These are phyloP conservation scores for Monopis laevigella DNA, from an alignment of 2,888 invertebrate species.

Conservation along the genomic window DNA sequence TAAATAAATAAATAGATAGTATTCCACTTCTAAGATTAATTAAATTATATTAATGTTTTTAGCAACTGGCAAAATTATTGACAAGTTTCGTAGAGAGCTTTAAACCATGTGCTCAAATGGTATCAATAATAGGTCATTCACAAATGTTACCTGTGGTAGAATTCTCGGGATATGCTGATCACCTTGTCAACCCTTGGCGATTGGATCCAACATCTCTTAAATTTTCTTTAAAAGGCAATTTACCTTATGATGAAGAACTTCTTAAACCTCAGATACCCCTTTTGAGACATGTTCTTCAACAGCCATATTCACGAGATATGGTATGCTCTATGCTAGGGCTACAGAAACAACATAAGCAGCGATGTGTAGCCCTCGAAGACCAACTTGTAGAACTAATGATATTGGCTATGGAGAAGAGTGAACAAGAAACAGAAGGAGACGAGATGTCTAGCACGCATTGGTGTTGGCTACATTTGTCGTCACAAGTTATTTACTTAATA, in stretches of 20 bases:
- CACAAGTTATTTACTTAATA: constrained; percentile 94
- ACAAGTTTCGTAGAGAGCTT: constrained; percentile 94
- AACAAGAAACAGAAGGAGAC: constrained; percentile 70
- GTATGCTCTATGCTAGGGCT: constrained; percentile 94
- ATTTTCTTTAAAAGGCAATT: constrained; percentile 71
- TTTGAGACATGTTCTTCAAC: constrained; percentile 89
- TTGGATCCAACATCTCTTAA: constrained; percentile 84
- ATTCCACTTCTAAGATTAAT: neutral
- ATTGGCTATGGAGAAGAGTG: constrained; percentile 91
- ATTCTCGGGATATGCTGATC: constrained; percentile 90
- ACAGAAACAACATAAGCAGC: constrained; percentile 90
- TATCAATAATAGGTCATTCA: constrained; percentile 89
- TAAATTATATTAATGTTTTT: constrained; percentile 22
- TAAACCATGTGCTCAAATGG: constrained; percentile 94
- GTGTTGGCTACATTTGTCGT: constrained; percentile 93
- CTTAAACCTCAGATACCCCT: constrained; percentile 89
- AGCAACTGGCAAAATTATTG: constrained; percentile 87
- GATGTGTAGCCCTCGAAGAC: constrained; percentile 90
- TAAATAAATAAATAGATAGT: neutral
- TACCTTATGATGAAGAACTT: constrained; percentile 90
- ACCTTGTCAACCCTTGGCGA: constrained; percentile 92
- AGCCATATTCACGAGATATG: constrained; percentile 96
- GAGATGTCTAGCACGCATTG: constrained; percentile 76
- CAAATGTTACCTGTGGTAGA: constrained; percentile 95
- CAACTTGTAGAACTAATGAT: constrained; percentile 92